Percentiles rank a stretch among this genome's conserved stretches.
These are phyloP conservation scores for Dipodomys spectabilis DNA, from an alignment of 2,113 vertebrate genomes.

Conservation along the genomic window DNA sequence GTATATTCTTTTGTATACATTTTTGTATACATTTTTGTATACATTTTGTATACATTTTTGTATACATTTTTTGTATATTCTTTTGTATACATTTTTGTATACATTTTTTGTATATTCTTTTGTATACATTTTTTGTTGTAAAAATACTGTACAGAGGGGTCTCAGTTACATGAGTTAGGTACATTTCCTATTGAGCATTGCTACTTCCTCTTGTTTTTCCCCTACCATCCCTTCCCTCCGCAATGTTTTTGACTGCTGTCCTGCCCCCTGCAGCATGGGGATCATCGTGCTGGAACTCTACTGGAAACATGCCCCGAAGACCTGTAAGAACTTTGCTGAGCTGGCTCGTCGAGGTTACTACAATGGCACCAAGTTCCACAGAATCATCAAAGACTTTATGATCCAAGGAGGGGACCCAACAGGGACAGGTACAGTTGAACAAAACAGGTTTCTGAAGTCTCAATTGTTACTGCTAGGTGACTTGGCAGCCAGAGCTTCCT, in stretches of 20 bases:
- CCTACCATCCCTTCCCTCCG: no score
- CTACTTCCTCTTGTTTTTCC: no score
- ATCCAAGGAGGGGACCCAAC: constrained; percentile 98
- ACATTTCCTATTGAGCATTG: no score
- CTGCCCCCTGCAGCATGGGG: constrained; percentile 91
- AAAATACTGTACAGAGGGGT: no score
- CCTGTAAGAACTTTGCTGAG: constrained; percentile 97
- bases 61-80: no score
- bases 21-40: no score
- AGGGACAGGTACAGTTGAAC: constrained; percentile 90
- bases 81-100: no score
- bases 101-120: no score
- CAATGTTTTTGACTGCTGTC: background rate
- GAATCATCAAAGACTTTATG: constrained; percentile 98
- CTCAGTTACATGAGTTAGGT: no score
- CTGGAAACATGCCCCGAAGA: constrained; percentile 95
- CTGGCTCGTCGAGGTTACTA: constrained; percentile 94
- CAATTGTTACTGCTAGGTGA: background rate
- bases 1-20: no score
- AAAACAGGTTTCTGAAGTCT: background rate
- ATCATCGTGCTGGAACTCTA: constrained; percentile 93
- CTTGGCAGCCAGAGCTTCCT: background rate
- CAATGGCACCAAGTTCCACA: constrained; percentile 95
- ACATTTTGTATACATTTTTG: no score
- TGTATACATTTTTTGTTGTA: no score